These are phyloP conservation scores for Mylabris sibirica DNA, from an alignment of 2,888 invertebrate genomes.

Conservation along the genomic window DNA sequence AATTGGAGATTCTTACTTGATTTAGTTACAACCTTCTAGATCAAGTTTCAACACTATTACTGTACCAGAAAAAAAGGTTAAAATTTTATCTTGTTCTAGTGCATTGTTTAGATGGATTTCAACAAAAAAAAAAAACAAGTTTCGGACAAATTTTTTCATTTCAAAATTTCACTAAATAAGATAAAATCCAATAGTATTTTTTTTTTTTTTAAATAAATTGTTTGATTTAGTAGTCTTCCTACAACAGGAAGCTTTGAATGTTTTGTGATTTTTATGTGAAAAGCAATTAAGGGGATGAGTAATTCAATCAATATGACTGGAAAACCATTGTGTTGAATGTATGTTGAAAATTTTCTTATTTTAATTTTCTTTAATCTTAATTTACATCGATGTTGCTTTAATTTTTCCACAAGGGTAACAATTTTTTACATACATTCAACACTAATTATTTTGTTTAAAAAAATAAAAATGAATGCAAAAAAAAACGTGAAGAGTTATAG, in stretches of 20 bases:
- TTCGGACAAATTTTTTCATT: neutral
- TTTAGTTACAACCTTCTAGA: constrained; percentile 28
- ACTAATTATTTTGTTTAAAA: constrained; percentile 54
- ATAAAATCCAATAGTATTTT: constrained; percentile 1
- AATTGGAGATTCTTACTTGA: constrained; percentile 27
- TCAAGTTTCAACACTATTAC: constrained; percentile 1
- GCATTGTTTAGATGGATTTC: constrained; percentile 14
- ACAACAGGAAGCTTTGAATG: constrained; percentile 17
- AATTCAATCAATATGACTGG: constrained; percentile 42
- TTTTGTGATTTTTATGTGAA: constrained; percentile 17
- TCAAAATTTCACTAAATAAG: constrained; percentile 10
- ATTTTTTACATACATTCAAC: constrained; percentile 49
- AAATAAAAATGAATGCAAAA: constrained; percentile 43
- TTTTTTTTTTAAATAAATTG: constrained; percentile 11
- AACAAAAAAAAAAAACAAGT: neutral
- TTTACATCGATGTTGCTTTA: constrained; percentile 43
- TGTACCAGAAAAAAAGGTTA: constrained; percentile 22
- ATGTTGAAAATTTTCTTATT: constrained; percentile 43
- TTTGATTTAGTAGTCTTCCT: constrained; percentile 22
- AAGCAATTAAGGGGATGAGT: constrained; percentile 35
- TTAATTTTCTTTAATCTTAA: constrained; percentile 21
- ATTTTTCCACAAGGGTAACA: constrained; percentile 49
- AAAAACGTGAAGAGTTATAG: constrained; percentile 46
- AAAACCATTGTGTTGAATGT: constrained; percentile 42
- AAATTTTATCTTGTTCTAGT: constrained; percentile 14